Evolutionary conservation across 2,113 vertebrate genomes (phyloP), one percentile per base, ranked within the genome.

Genomic region (Apteryx mantelli): DNA sequence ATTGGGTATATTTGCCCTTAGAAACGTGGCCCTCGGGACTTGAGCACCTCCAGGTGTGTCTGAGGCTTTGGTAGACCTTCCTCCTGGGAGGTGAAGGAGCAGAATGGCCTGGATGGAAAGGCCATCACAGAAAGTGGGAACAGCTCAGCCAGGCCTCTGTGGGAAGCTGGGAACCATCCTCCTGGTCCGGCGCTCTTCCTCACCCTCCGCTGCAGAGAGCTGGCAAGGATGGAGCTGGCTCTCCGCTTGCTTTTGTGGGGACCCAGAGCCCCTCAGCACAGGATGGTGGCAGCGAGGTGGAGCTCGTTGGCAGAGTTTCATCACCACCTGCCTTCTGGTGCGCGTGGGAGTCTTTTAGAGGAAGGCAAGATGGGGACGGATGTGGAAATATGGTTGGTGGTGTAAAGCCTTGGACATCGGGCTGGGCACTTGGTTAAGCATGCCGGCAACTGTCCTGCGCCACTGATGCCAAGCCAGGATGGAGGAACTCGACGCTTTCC

Each of bases 151-250:
- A 6, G 4, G 92, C 7, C 53, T 52, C 22, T 3, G 3, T 52
- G 68, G 12, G 50, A 48, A 70, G 40, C 2, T 5, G 55, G 44
- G 42, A 92, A 46, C 12, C 63, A 48, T 61, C 58, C 6, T 77
- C 76, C 11, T 12, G 42, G 3, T 52, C 50, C 32, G 11, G 46
- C 28, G 42, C 7, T 82, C 7, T 82, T 82, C 26, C 46, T 55
- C 52, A 15, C 0, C 25, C 0, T 65, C 53, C 2, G 1, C 6
- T 13, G 4, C 1, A 1, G 58, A 56, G 32, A 73, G 63, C 24
- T 73, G 18, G 46, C 46, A 48, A 18, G 46, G 46, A 6, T 48
- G 46, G 84, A 78, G 64, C 32, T 28, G 13, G 14, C 7, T 70
- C 15, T 14, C 32, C 20, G 22, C 34, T 48, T 44, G 40, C 65